Evolutionary conservation across 2,888 invertebrate species (phyloP).

Genomic region (Drosophila mimetica): DNA sequence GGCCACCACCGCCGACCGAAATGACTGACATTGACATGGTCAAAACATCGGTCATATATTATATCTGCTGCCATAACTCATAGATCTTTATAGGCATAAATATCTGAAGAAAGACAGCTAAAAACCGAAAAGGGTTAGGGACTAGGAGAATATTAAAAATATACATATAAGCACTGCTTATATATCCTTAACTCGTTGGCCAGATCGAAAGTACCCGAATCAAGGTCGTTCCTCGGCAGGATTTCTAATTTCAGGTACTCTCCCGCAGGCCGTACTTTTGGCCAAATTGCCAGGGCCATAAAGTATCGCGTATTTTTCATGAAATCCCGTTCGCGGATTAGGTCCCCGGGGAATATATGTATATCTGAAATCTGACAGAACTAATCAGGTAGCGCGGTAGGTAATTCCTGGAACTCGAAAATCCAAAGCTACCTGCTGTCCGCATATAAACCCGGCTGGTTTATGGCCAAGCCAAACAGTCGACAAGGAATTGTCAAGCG

Average conservation of each 20-base stretch:
- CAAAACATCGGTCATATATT: background rate
- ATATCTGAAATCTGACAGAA: background rate
- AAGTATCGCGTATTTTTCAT: conserved; percentile 29
- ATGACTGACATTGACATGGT: background rate
- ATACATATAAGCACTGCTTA: too few species aligned
- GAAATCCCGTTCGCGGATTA: conserved; percentile 37
- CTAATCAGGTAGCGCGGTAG: conserved; percentile 1
- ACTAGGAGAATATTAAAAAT: background rate
- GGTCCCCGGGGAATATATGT: conserved; percentile 12
- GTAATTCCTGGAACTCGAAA: conserved; percentile 27
- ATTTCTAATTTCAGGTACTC: conserved; percentile 4
- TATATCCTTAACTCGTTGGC: conserved; percentile 42
- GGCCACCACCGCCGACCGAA: conserved; percentile 11
- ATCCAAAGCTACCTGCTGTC: conserved; percentile 10
- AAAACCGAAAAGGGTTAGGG: conserved; percentile 28
- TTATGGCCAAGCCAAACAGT: conserved; percentile 48
- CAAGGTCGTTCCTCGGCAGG: conserved; percentile 8
- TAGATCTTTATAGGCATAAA: too few species aligned
- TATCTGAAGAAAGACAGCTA: background rate
- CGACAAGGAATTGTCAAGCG: conserved; percentile 9
- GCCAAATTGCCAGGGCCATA: conserved; percentile 33
- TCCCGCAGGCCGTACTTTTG: background rate
- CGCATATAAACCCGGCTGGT: conserved; percentile 53
- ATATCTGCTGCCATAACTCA: background rate
- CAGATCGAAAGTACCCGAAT: conserved; percentile 35